phyloP scores from a whole-genome alignment of 2,888 invertebrate species.

The Eumerus sabulonum region DNA sequence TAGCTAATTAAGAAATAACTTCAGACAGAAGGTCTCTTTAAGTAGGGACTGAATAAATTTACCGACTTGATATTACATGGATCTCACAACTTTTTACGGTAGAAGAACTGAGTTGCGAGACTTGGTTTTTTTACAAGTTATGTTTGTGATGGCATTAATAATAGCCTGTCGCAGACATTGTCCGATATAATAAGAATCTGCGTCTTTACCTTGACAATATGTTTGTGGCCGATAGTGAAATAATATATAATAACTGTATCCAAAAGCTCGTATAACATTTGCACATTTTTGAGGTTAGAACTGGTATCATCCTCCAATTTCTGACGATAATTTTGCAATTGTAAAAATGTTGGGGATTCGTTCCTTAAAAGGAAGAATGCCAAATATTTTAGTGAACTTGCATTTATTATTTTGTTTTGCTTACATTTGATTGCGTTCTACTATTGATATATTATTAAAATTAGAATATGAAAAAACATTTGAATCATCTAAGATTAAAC shows the following conservation, averaged over 20 bases:
- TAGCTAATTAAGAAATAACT: too few relatives aligned
- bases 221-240: constrained; percentile 78
- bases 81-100: too few relatives aligned
- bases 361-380: constrained; percentile 16
- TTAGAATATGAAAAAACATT: constrained; percentile 75
- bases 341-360: constrained; percentile 69
- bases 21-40: too few relatives aligned
- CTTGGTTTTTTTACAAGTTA: too few relatives aligned
- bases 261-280: constrained; percentile 76
- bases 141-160: too few relatives aligned
- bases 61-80: too few relatives aligned
- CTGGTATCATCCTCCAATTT: constrained; percentile 69
- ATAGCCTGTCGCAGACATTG: too few relatives aligned
- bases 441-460: constrained; percentile 74
- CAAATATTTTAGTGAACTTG: neutral
- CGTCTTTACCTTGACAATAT: constrained; percentile 76
- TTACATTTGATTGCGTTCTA: constrained; percentile 75
- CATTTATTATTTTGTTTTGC: constrained; percentile 17
- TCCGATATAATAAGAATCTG: too few relatives aligned
- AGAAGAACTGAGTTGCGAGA: too few relatives aligned
- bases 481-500: constrained; percentile 72
- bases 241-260: constrained; percentile 77
- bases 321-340: constrained; percentile 54
- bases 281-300: constrained; percentile 72
- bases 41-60: too few relatives aligned